Evolutionary conservation across 2,888 invertebrate genomes (phyloP).

Genomic region (Andrena praecox): DNA sequence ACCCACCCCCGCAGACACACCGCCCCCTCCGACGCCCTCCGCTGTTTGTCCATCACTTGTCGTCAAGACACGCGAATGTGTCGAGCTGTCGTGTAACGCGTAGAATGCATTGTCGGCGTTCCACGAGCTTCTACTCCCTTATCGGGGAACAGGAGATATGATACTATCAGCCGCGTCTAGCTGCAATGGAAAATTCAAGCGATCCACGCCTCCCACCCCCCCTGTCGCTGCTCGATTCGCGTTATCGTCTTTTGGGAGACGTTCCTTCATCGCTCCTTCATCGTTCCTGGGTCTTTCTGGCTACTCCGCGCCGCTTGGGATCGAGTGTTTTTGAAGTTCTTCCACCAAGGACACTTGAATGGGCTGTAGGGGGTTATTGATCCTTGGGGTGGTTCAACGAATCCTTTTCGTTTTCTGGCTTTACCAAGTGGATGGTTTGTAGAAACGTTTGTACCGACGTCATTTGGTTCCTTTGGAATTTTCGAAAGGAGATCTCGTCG

Average conservation of each 20-base stretch:
- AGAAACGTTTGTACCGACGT: too few species aligned
- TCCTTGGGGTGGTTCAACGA: too few species aligned
- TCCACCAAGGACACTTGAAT: background rate
- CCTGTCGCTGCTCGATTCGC: background rate
- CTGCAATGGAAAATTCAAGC: conserved; percentile 8
- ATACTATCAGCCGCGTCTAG: conserved; percentile 2
- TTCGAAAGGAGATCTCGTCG: too few species aligned
- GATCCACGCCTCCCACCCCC: background rate
- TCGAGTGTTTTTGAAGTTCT: background rate
- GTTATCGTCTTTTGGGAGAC: background rate
- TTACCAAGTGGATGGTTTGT: too few species aligned
- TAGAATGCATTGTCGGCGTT: conserved; percentile 22
- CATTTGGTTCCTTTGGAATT: too few species aligned
- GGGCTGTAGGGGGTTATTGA: too few species aligned
- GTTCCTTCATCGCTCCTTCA: background rate
- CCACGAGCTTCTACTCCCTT: conserved; percentile 5
- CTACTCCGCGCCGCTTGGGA: background rate
- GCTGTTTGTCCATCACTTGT: conserved; percentile 48
- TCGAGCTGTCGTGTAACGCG: conserved; percentile 35
- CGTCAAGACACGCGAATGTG: conserved; percentile 50
- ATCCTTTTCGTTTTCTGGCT: too few species aligned
- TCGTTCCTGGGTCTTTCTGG: background rate
- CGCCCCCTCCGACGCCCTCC: background rate
- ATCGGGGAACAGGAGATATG: conserved; percentile 14
- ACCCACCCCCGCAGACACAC: background rate